Evolutionary conservation across 2,113 vertebrate species (phyloP), one percentile per base, ranked within the genome.

Genomic region (Erinaceus europaeus): DNA sequence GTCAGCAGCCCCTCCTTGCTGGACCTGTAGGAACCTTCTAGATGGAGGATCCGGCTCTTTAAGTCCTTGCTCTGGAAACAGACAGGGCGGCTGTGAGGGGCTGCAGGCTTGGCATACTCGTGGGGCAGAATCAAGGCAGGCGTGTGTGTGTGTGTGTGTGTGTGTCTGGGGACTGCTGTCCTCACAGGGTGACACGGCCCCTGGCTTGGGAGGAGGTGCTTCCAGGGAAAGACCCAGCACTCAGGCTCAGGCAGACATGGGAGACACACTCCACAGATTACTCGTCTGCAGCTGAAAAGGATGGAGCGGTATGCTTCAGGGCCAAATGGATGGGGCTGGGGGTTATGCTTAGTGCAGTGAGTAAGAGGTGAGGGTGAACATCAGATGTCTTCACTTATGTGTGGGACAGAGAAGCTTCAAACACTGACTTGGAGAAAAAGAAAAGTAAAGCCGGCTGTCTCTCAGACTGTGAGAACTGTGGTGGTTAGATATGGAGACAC

Each of bases 1-100:
- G 95, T 91, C 59, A 99, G 98, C 81, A 98, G 97, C 7, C 98
- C 98, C 88, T 99, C 99, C 93, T 99, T 99, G 95, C 95, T 99
- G 92, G 98, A 98, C 91, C 98, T 97, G 90, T 99, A 98, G 74
- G 98, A 99, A 74, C 97, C 96, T 94, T 99, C 99, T 77, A 99
- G 95, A 96, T 99, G 97, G 95, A 97, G 69, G 92, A 99, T 97
- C 95, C 98, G 97, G 92, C 98, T 98, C 97, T 98, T 99, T 95
- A 99, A 93, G 92, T 99, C 99, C 93, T 99, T 99, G 95, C 98
- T 99, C 99, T 99, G 36, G 4, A 93, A 84, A 78, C 50, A 79
- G 84, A 97, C 0, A 57, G 65, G 44, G 53, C 62, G 73, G 62
- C 29, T 9, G 8, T 91, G 64, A 93, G 64, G 55, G 18, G 4